Base-by-base conservation (phyloP, 2,888 invertebrate genomes). In the Muscina levida region DNA sequence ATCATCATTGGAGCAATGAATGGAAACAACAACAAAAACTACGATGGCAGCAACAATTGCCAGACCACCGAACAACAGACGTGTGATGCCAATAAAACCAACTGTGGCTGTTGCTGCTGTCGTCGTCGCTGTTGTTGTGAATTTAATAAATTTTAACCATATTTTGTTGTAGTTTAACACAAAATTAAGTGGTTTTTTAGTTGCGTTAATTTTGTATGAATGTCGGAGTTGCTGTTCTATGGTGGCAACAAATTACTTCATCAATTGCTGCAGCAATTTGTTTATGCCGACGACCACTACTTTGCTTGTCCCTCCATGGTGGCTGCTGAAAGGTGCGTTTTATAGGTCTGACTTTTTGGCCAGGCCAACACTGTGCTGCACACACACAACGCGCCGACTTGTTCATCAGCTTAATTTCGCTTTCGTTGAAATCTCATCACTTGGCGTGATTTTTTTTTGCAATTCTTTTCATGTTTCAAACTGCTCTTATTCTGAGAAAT, bases 231-330 rank as follows among this genome's bases (percentile, higher is more conserved):
- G 4, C n/a, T 42, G 44, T 3, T 57, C n/a, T 10, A n/a, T 57
- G 39, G 37, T 48, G 48, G 19, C 48, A 11, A 24, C 53, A 71
- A 76, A 76, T 71, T 76, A 56, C 48, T 76, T 76, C 71, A 76
- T 76, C 71, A 76, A 72, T 77, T 72, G 72, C 72, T 72, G 51
- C 22, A 44, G 72, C 72, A 77, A 67, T 77, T 72, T 67, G 72
- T 67, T 72, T 67, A 42, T 44, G 72, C 53, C 31, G 31, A 8
- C 31, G 31, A 31, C n/a, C n/a, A n/a, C 31, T 31, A 31, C 31
- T 31, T 31, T 31, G 31, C 31, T 31, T 31, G n/a, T n/a, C n/a
- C n/a, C n/a, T n/a, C n/a, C n/a, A n/a, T n/a, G n/a, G n/a, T n/a
- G 31, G 8, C 31, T 31, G 31, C 66, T 44, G 26, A 57, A 77